Evolutionary conservation across 92 coral and sea anemone species (phyloP), one percentile per base, ranked within the genome.

Genomic region (Meandrina meandrites): DNA sequence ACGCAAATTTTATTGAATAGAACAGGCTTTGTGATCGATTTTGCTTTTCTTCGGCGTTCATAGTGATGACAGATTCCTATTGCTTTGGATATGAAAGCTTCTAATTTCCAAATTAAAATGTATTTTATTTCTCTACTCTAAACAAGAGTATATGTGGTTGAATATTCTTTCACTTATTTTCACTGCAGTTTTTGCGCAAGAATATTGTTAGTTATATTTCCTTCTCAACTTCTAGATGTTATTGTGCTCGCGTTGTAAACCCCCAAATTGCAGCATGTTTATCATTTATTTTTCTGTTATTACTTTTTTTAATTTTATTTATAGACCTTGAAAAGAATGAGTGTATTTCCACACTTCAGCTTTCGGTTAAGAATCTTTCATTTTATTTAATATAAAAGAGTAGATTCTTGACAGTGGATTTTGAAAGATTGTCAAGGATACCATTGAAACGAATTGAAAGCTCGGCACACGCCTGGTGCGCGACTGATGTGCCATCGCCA

Each of bases 361-460:
- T 62, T 62, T 22, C 24, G 69, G 30, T 62, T 24, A 22, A 24
- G 24, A 24, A 62, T 24, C 22, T 71, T 71, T 34, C 31, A 16
- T 22, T 35, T 7, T 71, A 8, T 4, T 71, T 28, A n/a, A 50
- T 34, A 15, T 37, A 24, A 35, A 42, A 1, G 35, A 24, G 42
- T 48, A 83, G 40, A 83, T 83, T 83, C 79, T 73, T 72, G 79
- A 56, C 22, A 5, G 54, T 21, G n/a, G 18, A 35, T 32, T 72
- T 27, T 73, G 13, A 45, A 34, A 73, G 7, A 83, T 36, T 56
- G 72, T 35, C 87, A 83, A 73, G 87, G 79, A 12, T 54, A 83
- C 87, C 53, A 53, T 53, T 53, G 13, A 72, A 73, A 50, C 15
- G 5, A 18, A 79, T 31, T 53, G 69, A 36, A 73, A 34, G 79